These are phyloP conservation scores for Lindbergichthys nudifrons DNA, from an alignment of 2,797 vertebrate species.

Conservation along the genomic window DNA sequence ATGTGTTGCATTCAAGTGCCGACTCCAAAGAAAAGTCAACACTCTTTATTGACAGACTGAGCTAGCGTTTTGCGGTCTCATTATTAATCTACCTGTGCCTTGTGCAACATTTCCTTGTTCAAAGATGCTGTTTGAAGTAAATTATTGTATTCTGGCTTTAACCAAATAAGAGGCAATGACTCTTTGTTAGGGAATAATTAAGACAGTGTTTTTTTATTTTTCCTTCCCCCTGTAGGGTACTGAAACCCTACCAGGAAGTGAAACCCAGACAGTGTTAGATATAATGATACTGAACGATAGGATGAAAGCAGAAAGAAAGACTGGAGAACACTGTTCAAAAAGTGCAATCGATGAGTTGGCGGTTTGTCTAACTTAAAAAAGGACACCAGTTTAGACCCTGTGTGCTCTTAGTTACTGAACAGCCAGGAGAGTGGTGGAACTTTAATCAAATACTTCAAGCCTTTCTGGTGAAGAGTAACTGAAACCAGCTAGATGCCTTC, in stretches of 20 bases:
- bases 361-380: neutral
- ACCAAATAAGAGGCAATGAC: neutral
- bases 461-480: neutral
- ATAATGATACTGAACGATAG: conserved; percentile 12
- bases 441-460: conserved; percentile 44
- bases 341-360: neutral
- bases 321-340: neutral
- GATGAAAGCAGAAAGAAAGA: conserved; percentile 21
- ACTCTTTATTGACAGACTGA: conserved; percentile 40
- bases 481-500: neutral
- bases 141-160: neutral
- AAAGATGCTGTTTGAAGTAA: conserved; percentile 12
- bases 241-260: neutral
- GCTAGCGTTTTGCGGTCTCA: neutral
- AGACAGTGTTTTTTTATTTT: neutral
- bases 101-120: conserved; percentile 20
- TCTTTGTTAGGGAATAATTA: conserved; percentile 25
- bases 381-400: conserved; percentile 1
- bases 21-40: conserved; percentile 30
- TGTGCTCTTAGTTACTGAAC: conserved; percentile 70
- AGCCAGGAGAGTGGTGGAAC: conserved; percentile 57
- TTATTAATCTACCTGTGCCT: conserved; percentile 24
- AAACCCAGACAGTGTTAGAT: conserved; percentile 10
- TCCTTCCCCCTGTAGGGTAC: neutral
- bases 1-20: conserved; percentile 17